Conservation (phyloP, 2,113 vertebrate species). For the Phoxinus phoxinus region DNA sequence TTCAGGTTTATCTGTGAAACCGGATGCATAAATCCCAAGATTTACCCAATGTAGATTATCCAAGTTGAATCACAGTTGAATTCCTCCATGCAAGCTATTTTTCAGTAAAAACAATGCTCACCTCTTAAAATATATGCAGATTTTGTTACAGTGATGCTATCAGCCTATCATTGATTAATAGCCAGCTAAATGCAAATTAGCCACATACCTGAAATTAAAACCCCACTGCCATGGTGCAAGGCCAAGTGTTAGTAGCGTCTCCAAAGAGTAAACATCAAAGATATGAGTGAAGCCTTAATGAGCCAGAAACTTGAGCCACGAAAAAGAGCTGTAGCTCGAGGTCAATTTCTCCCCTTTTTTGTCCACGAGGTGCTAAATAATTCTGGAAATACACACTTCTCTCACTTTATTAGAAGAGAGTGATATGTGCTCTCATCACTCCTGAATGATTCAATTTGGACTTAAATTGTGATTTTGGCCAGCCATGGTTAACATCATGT, state of each 20-base stretch:
- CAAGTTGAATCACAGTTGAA: neutral
- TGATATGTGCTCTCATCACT: neutral
- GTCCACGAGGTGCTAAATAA: conserved; percentile 75
- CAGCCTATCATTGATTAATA: conserved; percentile 13
- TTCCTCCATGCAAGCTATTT: neutral
- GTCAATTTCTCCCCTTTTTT: conserved; percentile 72
- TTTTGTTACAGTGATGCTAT: conserved; percentile 12
- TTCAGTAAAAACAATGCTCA: neutral
- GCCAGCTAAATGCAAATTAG: conserved; percentile 38
- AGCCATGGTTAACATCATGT: neutral
- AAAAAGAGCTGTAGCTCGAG: conserved; percentile 52
- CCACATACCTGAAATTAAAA: conserved; percentile 47
- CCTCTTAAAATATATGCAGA: neutral
- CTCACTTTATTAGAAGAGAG: conserved; percentile 52
- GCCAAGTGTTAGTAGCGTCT: conserved; percentile 32
- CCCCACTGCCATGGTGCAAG: conserved; percentile 4
- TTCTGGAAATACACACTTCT: conserved; percentile 68
- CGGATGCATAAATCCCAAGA: neutral
- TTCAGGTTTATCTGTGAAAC: too few species aligned
- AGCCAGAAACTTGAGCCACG: conserved; percentile 69
- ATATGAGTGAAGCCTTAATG: conserved; percentile 42
- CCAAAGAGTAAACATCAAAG: conserved; percentile 63
- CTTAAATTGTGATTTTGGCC: neutral
- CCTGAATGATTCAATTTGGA: neutral
- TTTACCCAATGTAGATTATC: neutral